Conservation (phyloP, 2,888 invertebrate species). For the Ditula angustiorana region DNA sequence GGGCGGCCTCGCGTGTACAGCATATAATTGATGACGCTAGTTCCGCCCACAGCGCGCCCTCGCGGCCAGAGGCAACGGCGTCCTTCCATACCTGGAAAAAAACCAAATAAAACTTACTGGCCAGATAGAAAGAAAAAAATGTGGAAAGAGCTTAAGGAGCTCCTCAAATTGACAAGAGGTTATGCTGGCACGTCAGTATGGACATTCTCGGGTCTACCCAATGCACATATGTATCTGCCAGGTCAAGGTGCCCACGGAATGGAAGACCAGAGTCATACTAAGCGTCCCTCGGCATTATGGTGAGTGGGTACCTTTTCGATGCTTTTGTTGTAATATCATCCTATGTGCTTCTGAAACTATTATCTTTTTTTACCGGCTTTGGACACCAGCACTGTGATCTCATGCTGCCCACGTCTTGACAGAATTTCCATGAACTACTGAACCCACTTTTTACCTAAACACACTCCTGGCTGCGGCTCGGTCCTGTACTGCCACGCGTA, state of each 20-base stretch:
- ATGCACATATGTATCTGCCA: too few relatives aligned
- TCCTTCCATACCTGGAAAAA: constrained; percentile 61
- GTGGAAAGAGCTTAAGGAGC: background rate
- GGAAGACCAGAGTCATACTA: too few relatives aligned
- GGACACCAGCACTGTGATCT: too few relatives aligned
- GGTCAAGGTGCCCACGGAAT: too few relatives aligned
- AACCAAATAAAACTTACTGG: background rate
- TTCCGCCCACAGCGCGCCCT: constrained; percentile 80
- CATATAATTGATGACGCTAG: constrained; percentile 83
- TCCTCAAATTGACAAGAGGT: background rate
- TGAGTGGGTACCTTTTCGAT: too few relatives aligned
- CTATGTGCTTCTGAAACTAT: too few relatives aligned
- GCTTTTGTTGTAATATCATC: too few relatives aligned
- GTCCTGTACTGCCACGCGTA: constrained; percentile 88
- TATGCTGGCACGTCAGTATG: too few relatives aligned
- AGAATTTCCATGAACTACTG: background rate
- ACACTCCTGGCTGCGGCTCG: constrained; percentile 83
- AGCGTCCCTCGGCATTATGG: too few relatives aligned
- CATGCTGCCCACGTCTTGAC: background rate
- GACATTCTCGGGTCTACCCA: too few relatives aligned
- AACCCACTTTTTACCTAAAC: constrained; percentile 63
- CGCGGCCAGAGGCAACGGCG: constrained; percentile 71
- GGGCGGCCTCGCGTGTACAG: constrained; percentile 89
- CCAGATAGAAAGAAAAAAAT: background rate
- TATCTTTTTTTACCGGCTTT: too few relatives aligned